Percentiles rank a stretch among this genome's conserved stretches.
Evolutionary conservation across 2,797 vertebrate genomes (phyloP).

Genomic region (Pseudochirops corinnae): DNA sequence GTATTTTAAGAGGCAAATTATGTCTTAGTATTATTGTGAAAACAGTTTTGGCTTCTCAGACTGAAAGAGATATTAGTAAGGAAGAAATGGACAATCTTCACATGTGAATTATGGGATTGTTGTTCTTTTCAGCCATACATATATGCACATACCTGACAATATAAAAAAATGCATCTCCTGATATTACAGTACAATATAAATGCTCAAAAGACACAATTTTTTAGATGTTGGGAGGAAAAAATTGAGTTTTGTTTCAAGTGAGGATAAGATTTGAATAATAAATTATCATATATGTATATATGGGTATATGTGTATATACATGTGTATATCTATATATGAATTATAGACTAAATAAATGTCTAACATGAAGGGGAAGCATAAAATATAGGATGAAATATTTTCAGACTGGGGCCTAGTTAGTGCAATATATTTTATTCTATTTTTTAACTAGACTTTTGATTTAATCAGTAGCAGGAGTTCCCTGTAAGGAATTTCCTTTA

Average conservation of each 20-base stretch:
- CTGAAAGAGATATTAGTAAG: not conserved
- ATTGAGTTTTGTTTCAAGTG: constrained; percentile 30
- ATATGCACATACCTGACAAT: not conserved
- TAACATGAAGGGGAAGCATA: not conserved
- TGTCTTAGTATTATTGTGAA: not conserved
- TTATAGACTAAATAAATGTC: not conserved
- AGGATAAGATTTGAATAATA: constrained; percentile 5
- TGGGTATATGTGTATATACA: not conserved
- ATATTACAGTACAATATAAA: not conserved
- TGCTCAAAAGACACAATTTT: not conserved
- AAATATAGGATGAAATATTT: not conserved
- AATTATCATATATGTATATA: constrained; percentile 13
- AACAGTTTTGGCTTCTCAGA: not conserved
- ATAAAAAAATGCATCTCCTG: not conserved
- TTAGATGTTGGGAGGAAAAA: not conserved
- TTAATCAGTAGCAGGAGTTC: not conserved
- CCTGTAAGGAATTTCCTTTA: not conserved
- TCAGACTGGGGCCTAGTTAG: not conserved
- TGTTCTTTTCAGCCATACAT: not conserved
- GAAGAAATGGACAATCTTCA: not conserved
- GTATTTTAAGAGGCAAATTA: not conserved
- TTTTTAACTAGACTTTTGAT: not conserved
- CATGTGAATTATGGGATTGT: not conserved
- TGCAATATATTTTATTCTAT: not conserved
- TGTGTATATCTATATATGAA: constrained; percentile 2